Evolutionary conservation across 2,888 invertebrate species (phyloP), one percentile per base, ranked within the genome.

Genomic region (Agrochola lota): DNA sequence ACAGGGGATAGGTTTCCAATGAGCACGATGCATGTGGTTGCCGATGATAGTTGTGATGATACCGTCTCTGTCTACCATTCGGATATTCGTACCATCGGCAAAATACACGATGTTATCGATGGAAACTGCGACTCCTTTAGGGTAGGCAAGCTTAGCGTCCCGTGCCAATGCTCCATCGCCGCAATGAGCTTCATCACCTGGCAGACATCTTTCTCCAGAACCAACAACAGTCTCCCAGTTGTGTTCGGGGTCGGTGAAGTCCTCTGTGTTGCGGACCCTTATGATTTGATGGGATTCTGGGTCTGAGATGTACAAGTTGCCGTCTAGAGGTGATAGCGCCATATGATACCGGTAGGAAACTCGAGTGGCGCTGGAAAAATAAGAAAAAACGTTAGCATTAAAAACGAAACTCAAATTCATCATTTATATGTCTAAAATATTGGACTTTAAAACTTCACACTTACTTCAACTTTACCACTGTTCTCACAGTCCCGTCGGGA

Each of bases 261-360:
- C 99, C 82, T 98, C 98, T 2, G 98, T 98, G 91, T 98, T 98
- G 64, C 98, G 97, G 1, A 99, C 99, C 85, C 98, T 97, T 81
- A 99, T 98, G 87, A 99, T 99, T 94, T 99, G 99, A 94, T 99
- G 99, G 0, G 99, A 98, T 93, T 99, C 99, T 0, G 99, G 99
- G 93, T 99, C 99, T 0, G 99, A 99, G 90, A 99, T 99, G 96
- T 99, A 99, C 17, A 99, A 97, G 2, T 98, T 98, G 46, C 99
- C 99, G 93, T 99, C 99, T 23, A 99, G 97, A 0, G 99, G 99
- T 90, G 99, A 99, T 64, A 99, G 96, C 0, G 99, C 99, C 97
- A 99, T 98, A 96, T 99, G 99, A 94, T 99, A 99, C 76, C 99
- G 98, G 95, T 99, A 99, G 0, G 99, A 99, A 0, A 99, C 99